These are phyloP conservation scores for Rhinogobius similis DNA, from an alignment of 2,113 vertebrate genomes.

Conservation along the genomic window DNA sequence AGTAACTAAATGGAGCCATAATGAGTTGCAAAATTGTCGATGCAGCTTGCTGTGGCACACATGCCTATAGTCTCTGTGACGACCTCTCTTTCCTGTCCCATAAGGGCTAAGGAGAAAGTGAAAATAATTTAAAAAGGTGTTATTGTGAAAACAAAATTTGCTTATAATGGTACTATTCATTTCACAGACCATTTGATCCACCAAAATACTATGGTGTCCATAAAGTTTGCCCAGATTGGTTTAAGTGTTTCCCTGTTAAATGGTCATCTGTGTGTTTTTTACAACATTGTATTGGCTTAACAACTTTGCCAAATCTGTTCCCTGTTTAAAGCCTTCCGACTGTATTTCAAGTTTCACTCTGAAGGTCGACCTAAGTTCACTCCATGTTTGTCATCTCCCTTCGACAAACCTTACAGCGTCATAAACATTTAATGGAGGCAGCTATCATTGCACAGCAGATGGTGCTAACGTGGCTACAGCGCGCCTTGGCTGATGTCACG, in stretches of 20 bases:
- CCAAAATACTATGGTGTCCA: too few species aligned
- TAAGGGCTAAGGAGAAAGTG: too few species aligned
- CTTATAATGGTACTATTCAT: too few species aligned
- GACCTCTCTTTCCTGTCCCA: too few species aligned
- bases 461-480: slow-evolving; percentile 53
- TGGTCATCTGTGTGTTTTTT: not conserved
- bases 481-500: slow-evolving; percentile 34
- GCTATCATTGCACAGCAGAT: slow-evolving; percentile 71
- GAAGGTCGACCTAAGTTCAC: slow-evolving; percentile 59
- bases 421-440: slow-evolving; percentile 68
- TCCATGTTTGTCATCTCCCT: slow-evolving; percentile 53
- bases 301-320: not conserved
- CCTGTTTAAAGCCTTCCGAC: slow-evolving; percentile 23
- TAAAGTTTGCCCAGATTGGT: not conserved
- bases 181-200: too few species aligned
- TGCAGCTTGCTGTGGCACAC: too few species aligned
- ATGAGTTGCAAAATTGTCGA: too few species aligned
- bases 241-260: not conserved
- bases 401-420: slow-evolving; percentile 45
- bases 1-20: too few species aligned
- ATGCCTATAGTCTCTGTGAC: too few species aligned
- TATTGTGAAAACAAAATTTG: too few species aligned
- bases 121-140: too few species aligned
- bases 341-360: slow-evolving; percentile 47
- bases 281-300: slow-evolving; percentile 9